These are phyloP conservation scores for Agriopis aurantiaria DNA, from an alignment of 2,888 invertebrate species.

Conservation along the genomic window DNA sequence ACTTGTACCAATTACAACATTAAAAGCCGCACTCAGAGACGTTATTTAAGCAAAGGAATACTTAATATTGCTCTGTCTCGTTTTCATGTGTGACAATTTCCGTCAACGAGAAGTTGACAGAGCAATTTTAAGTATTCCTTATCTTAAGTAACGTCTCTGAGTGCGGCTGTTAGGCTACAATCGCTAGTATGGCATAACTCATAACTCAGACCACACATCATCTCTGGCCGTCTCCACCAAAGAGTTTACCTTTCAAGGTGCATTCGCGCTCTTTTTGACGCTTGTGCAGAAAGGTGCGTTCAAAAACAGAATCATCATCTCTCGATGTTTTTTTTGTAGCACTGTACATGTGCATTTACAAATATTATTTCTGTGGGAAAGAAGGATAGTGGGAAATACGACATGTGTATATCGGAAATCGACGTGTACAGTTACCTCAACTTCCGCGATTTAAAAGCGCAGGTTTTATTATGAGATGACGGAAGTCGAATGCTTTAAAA, in stretches of 20 bases:
- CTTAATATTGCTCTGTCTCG: too few species aligned
- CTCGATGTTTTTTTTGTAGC: conserved; percentile 57
- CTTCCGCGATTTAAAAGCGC: conserved; percentile 38
- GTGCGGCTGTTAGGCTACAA: not conserved
- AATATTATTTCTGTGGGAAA: conserved; percentile 53
- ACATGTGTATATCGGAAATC: conserved; percentile 44
- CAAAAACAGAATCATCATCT: conserved; percentile 12
- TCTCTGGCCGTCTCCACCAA: conserved; percentile 16
- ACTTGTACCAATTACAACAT: not conserved
- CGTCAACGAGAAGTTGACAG: too few species aligned
- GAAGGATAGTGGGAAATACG: conserved; percentile 46
- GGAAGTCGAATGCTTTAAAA: conserved; percentile 30
- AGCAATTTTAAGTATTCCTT: too few species aligned
- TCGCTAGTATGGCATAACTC: not conserved
- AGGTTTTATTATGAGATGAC: conserved; percentile 36
- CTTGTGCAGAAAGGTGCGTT: conserved; percentile 32
- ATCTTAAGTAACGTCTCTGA: too few species aligned
- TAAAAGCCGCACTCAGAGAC: too few species aligned
- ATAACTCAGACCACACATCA: conserved; percentile 1
- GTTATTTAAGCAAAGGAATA: too few species aligned
- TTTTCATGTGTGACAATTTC: too few species aligned
- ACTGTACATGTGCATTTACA: conserved; percentile 69
- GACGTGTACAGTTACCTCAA: conserved; percentile 39
- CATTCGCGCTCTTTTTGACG: conserved; percentile 29
- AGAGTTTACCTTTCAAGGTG: conserved; percentile 42